Evolutionary conservation across 1,140 invertebrate genomes (phyloP), one percentile per base, ranked within the genome.

Genomic region (Dryas iulia): DNA sequence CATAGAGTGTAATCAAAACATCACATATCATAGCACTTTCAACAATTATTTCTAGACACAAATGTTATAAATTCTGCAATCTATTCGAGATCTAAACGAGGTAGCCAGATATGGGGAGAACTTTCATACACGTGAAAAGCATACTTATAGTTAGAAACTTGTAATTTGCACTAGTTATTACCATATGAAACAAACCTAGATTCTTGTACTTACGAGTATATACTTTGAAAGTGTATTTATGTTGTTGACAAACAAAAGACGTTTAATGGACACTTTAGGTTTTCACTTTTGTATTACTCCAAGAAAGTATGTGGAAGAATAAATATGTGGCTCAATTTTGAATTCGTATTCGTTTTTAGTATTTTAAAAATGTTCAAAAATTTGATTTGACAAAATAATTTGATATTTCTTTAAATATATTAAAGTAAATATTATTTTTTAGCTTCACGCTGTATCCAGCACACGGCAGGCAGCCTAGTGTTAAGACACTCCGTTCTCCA

Each of bases 121-220:
- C 66, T 69, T 62, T 69, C 66, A 18, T 61, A 56, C 54, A 39
- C 66, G 66, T 69, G 66, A 56, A 28, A 58, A 30, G 66, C 60
- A 62, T 69, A 39, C 66, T 63, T 58, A 69, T 26, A 47, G 18
- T 53, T 63, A 69, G 66, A 69, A 62, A 69, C 59, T 63, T 69
- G 53, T 56, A 62, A 69, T 69, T 69, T 69, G 54, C 66, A 69
- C 66, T 21, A 61, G 54, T 33, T 69, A 69, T 69, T 63, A 57
- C 53, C 52, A 57, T 28, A 63, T 47, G 54, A 52, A 68, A 61
- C 53, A 18, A 26, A 30, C 23, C 30, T 52, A 58, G 59, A 63
- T 52, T 58, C 28, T 54, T 30, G 11, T 47, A 47, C n/a, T n/a
- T n/a, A n/a, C n/a, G n/a, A n/a, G 14, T 21, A 21, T 21, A 25